Base-by-base conservation (phyloP, 1,140 invertebrate species). In the Aporrectodea caliginosa region DNA sequence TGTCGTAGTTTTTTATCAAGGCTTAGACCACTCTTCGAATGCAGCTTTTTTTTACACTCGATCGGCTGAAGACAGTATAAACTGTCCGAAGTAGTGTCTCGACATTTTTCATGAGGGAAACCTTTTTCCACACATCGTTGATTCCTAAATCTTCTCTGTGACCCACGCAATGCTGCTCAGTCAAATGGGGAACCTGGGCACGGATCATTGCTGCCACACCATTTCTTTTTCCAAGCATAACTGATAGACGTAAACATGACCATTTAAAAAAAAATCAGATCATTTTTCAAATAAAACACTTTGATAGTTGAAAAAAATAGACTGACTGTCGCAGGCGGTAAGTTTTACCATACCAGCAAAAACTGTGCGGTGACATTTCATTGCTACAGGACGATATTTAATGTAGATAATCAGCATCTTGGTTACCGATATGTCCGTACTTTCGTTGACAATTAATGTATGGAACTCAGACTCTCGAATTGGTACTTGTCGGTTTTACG, bases 391-490 rank as follows among this genome's bases (percentile, higher is more conserved):
- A 33, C 74, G 74, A 34, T 14, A 75, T 35, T 78, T 78, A 14
- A 78, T 72, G 69, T 74, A 78, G 6, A 78, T 16, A 69, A 75
- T 74, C 16, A 74, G 71, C 77, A 80, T 69, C 35, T 77, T 75
- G 22, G 29, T 77, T 6, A 77, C 30, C 16, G 73, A 77, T 43
- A 77, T 33, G 70, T 80, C 79, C 16, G 74, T 80, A 27, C 30
- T 80, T 69, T 80, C 73, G 43, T 80, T 35, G 6, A 77, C 58
- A 77, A 80, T 77, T n/a, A 80, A 33, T n/a, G 31, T 58, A 77
- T 80, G 79, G 43, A 77, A 80, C 33, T 27, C 1, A 30, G 35
- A 77, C 34, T 77, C 27, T 75, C 35, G 72, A 77, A 79, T 79
- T 75, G n/a, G n/a, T n/a, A n/a, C n/a, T n/a, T n/a, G n/a, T n/a